These are phyloP conservation scores for Corythaeola cristata DNA, from an alignment of 2,113 vertebrate genomes.

Conservation along the genomic window DNA sequence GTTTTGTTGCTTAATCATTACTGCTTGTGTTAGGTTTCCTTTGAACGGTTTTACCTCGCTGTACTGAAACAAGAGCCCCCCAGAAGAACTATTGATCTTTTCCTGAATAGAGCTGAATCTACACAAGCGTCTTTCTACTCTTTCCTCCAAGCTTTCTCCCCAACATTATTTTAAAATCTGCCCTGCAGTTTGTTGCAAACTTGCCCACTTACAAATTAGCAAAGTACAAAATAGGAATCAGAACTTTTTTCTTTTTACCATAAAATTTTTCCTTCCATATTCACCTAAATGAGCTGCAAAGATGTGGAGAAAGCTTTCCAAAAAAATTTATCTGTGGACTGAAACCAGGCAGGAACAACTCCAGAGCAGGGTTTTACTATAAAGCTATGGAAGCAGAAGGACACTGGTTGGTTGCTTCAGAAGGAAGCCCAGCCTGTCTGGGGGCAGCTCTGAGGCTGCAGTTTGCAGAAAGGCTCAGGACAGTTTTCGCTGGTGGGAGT, in stretches of 20 bases:
- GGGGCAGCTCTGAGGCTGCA: not conserved
- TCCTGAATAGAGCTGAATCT: not conserved
- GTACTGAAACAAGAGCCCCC: slow-evolving; percentile 17
- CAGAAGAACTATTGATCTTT: slow-evolving; percentile 22
- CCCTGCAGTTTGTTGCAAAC: not conserved
- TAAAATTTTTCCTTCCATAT: not conserved
- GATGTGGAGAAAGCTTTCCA: not conserved
- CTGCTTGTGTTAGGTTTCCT: slow-evolving; percentile 27
- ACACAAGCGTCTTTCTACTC: not conserved
- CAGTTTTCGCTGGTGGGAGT: not conserved
- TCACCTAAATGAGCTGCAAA: not conserved
- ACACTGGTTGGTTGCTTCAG: not conserved
- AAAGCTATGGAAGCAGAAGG: not conserved
- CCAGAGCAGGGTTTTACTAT: not conserved
- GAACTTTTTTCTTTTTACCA: not conserved
- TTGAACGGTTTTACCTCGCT: not conserved
- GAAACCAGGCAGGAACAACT: not conserved
- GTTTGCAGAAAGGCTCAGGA: not conserved
- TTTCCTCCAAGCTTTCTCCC: not conserved
- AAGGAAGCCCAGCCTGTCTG: not conserved
- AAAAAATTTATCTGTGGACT: not conserved
- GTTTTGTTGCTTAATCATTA: slow-evolving; percentile 14
- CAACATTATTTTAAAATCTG: not conserved
- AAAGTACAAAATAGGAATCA: not conserved
- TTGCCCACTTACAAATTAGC: not conserved